A percentile compares a stretch with the other conserved stretches of the same genome.
These are phyloP conservation scores for Habrosyne pyritoides DNA, from an alignment of 2,888 invertebrate genomes.

Conservation along the genomic window DNA sequence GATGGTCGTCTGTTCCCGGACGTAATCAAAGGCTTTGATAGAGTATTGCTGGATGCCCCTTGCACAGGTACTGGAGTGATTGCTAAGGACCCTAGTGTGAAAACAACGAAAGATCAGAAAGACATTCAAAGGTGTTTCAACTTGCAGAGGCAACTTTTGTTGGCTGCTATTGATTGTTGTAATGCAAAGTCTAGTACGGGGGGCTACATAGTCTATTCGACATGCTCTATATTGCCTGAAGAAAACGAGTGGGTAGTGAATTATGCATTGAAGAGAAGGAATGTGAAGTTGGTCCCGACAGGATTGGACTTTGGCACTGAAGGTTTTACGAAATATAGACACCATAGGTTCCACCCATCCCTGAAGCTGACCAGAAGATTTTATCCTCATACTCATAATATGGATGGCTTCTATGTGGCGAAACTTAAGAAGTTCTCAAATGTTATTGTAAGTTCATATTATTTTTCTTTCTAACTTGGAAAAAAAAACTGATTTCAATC, in stretches of 20 bases:
- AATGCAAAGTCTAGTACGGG: conserved; percentile 96
- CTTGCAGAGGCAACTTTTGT: conserved; percentile 94
- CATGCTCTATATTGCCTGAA: conserved; percentile 98
- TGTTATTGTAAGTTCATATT: conserved; percentile 75
- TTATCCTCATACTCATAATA: conserved; percentile 99
- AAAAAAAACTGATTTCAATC: background rate
- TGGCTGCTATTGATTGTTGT: conserved; percentile 98
- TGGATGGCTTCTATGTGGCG: conserved; percentile 99
- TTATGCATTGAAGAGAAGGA: conserved; percentile 95
- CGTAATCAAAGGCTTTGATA: conserved; percentile 95
- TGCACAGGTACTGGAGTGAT: conserved; percentile 99
- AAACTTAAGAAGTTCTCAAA: conserved; percentile 98
- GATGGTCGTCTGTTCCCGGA: conserved; percentile 95
- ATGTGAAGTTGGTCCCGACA: conserved; percentile 96
- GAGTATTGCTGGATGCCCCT: conserved; percentile 98
- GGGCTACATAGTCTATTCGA: conserved; percentile 98
- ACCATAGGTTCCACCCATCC: conserved; percentile 94
- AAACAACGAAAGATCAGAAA: conserved; percentile 93
- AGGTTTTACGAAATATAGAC: conserved; percentile 95
- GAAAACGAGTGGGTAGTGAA: conserved; percentile 99
- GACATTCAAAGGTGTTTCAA: conserved; percentile 96
- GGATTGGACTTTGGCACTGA: conserved; percentile 97
- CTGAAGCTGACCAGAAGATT: conserved; percentile 94
- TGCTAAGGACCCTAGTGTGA: conserved; percentile 98
- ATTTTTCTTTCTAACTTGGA: background rate